Percentiles rank a stretch among this genome's conserved stretches.
These are phyloP conservation scores for Ciconia boyciana DNA, from an alignment of 2,113 vertebrate species.

Conservation along the genomic window DNA sequence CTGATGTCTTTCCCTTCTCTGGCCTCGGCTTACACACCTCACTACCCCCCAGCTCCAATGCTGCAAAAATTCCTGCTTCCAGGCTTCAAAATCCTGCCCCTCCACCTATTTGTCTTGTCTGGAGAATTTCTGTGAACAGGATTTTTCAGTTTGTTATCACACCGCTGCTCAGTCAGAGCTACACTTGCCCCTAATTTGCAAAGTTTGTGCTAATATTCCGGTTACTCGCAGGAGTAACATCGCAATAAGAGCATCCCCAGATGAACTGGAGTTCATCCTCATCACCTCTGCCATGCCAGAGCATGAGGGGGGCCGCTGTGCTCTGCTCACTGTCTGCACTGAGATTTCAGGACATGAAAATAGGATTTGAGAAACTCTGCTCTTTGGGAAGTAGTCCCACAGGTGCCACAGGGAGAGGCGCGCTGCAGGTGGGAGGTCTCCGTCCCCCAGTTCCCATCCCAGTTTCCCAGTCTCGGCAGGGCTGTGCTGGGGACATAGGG, in stretches of 20 bases:
- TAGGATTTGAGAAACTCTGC: neutral
- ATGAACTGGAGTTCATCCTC: neutral
- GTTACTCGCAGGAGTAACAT: neutral
- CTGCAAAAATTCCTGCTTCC: neutral
- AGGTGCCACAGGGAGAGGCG: neutral
- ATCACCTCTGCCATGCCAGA: accelerated
- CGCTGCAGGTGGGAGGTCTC: neutral
- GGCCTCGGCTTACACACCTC: neutral
- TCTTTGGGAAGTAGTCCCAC: neutral
- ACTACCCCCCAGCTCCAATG: neutral
- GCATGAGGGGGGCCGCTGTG: accelerated
- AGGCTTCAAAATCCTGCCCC: neutral
- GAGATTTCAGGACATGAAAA: neutral
- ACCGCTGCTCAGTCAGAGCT: neutral
- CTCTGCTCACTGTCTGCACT: neutral
- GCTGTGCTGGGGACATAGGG: neutral
- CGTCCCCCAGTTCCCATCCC: neutral
- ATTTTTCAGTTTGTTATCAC: neutral
- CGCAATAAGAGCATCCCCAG: neutral
- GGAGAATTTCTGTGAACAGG: neutral
- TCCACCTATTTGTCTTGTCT: neutral
- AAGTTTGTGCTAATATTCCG: neutral
- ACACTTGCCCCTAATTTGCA: neutral
- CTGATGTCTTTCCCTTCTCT: neutral
- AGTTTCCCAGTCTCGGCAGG: neutral